A percentile compares a stretch with the other conserved stretches of the same genome.
These are phyloP conservation scores for Brachionus angularis DNA, from an alignment of 1,140 invertebrate genomes.

Conservation along the genomic window DNA sequence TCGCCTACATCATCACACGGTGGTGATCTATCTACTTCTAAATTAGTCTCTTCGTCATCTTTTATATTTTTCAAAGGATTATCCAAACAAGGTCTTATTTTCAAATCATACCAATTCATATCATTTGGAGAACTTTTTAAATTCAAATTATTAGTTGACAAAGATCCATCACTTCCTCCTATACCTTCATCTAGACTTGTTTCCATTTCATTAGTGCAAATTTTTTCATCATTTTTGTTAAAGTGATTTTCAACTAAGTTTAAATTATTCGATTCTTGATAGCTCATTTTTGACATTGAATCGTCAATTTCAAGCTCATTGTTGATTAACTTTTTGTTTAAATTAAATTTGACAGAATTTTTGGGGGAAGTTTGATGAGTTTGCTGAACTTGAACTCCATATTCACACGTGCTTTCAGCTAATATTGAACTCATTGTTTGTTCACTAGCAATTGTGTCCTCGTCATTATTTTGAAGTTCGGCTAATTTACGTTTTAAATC, in stretches of 20 bases:
- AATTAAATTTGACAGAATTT: too few species aligned
- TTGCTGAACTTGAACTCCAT: too few species aligned
- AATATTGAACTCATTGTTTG: constrained; percentile 19
- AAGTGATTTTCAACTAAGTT: neutral
- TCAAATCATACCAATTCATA: neutral
- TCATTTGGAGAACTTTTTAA: neutral
- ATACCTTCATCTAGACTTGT: constrained; percentile 25
- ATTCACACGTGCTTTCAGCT: neutral
- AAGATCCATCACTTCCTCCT: constrained; percentile 15
- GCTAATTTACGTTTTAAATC: neutral
- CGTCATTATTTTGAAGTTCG: neutral
- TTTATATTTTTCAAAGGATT: neutral
- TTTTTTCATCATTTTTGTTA: neutral
- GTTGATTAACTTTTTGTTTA: too few species aligned
- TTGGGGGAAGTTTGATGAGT: too few species aligned
- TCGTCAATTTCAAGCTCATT: too few species aligned
- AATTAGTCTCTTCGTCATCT: neutral
- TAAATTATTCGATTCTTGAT: neutral
- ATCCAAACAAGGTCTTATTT: neutral
- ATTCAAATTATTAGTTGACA: neutral
- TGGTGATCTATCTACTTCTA: neutral
- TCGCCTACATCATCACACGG: neutral
- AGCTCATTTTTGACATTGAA: too few species aligned
- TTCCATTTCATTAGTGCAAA: constrained; percentile 6
- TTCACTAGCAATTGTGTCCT: constrained; percentile 17